These are phyloP conservation scores for Brachypalpus laphriformis DNA, from an alignment of 2,888 invertebrate genomes.

Conservation along the genomic window DNA sequence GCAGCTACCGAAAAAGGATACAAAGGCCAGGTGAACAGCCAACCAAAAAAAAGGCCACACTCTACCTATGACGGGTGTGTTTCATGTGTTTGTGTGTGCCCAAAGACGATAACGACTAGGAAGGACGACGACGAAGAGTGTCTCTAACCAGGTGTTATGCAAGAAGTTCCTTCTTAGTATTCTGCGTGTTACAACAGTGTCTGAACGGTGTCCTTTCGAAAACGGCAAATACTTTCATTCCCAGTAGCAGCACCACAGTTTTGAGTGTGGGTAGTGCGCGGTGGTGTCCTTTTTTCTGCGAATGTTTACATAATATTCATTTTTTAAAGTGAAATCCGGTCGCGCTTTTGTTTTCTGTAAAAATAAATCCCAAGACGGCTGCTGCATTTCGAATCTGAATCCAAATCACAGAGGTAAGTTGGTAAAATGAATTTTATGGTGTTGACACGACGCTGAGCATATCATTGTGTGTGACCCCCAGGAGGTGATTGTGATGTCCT, in stretches of 20 bases:
- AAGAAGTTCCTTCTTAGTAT: constrained; percentile 56
- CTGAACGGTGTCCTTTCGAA: constrained; percentile 24
- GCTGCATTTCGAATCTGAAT: constrained; percentile 6
- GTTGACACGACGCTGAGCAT: constrained; percentile 62
- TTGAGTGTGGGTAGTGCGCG: constrained; percentile 47
- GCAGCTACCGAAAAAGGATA: constrained; percentile 45
- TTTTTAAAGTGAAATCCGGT: constrained; percentile 34
- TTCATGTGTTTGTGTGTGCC: constrained; percentile 55
- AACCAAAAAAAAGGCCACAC: background rate
- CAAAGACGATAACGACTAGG: constrained; percentile 40
- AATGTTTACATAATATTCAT: constrained; percentile 69
- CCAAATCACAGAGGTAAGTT: constrained; percentile 39
- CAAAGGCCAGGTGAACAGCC: constrained; percentile 40
- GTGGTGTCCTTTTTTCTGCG: constrained; percentile 17
- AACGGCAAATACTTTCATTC: constrained; percentile 24
- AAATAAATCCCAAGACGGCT: background rate
- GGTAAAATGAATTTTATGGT: constrained; percentile 30
- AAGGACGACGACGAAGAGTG: constrained; percentile 34
- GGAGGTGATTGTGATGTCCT: background rate
- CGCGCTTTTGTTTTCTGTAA: constrained; percentile 13
- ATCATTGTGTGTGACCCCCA: constrained; percentile 50
- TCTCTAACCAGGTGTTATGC: constrained; percentile 71
- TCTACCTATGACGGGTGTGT: constrained; percentile 55
- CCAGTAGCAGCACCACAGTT: constrained; percentile 21
- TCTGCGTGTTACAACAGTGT: constrained; percentile 56